Percentiles rank a stretch among this genome's conserved stretches.
Conservation (phyloP, 2,888 invertebrate genomes). For the Chalcosyrphus nemorum region DNA sequence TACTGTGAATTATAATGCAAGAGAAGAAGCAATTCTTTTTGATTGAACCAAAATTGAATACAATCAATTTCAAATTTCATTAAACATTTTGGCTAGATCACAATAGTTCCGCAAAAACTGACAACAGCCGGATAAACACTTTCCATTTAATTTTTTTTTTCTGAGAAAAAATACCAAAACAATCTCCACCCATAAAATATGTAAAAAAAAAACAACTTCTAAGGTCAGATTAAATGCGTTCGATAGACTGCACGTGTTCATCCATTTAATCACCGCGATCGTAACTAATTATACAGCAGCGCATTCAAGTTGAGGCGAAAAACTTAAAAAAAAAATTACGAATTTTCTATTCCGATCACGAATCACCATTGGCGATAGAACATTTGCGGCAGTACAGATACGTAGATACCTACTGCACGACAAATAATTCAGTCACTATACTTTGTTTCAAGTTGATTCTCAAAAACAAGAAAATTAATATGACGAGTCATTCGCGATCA, state of each 20-base stretch:
- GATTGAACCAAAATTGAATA: too few species aligned
- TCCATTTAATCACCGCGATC: slow-evolving; percentile 40
- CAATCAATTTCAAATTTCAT: too few species aligned
- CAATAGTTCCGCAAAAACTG: too few species aligned
- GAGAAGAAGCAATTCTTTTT: too few species aligned
- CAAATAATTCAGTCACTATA: neutral
- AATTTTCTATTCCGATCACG: slow-evolving; percentile 56
- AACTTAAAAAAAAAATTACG: too few species aligned
- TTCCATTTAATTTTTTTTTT: neutral
- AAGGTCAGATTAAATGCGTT: slow-evolving; percentile 45
- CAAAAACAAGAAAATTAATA: slow-evolving; percentile 1
- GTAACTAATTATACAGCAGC: slow-evolving; percentile 44
- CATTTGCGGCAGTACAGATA: slow-evolving; percentile 1
- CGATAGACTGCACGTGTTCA: slow-evolving; percentile 60
- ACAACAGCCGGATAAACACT: neutral
- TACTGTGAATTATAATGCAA: too few species aligned
- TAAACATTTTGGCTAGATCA: too few species aligned
- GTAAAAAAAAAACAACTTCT: neutral
- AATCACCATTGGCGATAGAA: slow-evolving; percentile 32
- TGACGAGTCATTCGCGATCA: slow-evolving; percentile 7
- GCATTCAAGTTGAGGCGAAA: slow-evolving; percentile 7
- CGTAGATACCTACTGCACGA: neutral
- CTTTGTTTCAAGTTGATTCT: neutral
- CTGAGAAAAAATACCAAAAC: slow-evolving; percentile 34
- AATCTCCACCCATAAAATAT: slow-evolving; percentile 30